Evolutionary conservation across 2,888 invertebrate species (phyloP).

Genomic region (Syrista parreyssii): DNA sequence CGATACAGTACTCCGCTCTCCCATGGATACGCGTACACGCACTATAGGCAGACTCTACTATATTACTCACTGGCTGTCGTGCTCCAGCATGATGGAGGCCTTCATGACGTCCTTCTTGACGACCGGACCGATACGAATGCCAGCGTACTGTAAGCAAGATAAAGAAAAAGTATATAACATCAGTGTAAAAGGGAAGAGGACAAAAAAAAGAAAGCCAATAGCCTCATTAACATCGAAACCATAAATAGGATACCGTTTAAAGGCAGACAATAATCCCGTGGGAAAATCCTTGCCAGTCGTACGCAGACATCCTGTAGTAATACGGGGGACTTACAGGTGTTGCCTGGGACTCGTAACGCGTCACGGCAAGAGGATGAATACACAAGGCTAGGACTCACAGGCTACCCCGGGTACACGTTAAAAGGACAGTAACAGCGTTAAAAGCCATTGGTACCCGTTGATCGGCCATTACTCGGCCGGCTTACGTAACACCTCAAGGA

Average conservation of each 20-base stretch:
- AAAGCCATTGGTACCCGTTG: not conserved
- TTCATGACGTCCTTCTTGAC: slow-evolving; percentile 99
- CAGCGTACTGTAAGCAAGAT: slow-evolving; percentile 84
- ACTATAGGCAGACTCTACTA: too few relatives aligned
- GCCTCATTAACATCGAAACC: not conserved
- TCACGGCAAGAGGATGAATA: too few relatives aligned
- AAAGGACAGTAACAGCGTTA: not conserved
- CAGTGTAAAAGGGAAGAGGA: not conserved
- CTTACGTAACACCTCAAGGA: not conserved
- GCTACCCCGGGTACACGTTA: too few relatives aligned
- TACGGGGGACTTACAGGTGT: too few relatives aligned
- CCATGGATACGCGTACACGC: too few relatives aligned
- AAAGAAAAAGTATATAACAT: slow-evolving; percentile 17
- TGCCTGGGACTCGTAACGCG: too few relatives aligned
- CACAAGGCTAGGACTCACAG: too few relatives aligned
- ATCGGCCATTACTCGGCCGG: not conserved
- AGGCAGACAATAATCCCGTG: too few relatives aligned
- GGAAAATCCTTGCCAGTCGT: too few relatives aligned
- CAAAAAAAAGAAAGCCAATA: not conserved
- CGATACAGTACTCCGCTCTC: too few relatives aligned
- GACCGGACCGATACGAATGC: slow-evolving; percentile 98
- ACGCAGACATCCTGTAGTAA: too few relatives aligned
- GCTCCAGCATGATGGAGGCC: slow-evolving; percentile 99
- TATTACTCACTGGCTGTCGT: slow-evolving; percentile 87
- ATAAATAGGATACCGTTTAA: not conserved